Base-by-base conservation (phyloP, 64 coral and sea anemone genomes). In the Dendronephthya gigantea region DNA sequence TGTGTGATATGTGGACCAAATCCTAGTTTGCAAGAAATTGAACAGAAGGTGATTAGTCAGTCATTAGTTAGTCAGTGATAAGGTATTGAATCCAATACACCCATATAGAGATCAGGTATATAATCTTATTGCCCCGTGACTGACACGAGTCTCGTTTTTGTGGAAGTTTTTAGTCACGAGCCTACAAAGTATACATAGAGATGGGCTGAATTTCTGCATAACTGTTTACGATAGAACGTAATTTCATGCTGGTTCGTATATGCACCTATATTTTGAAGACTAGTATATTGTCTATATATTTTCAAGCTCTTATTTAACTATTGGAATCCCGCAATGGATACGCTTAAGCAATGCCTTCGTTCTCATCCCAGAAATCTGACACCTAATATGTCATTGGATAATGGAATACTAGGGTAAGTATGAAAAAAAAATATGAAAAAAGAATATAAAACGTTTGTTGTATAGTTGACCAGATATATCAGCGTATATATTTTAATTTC, bases 1-100 rank as follows among this genome's bases (percentile, higher is more conserved):
- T 98, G 94, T 90, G 92, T 98, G 2, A 98, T 98, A 36, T 98
- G 94, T 91, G 94, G 94, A n/a, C 94, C 94, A 15, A 68, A 23
- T 10, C 94, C 94, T 50, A 83, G 92, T 23, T 87, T 98, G n/a
- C 86, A 98, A 43, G 94, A 93, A 33, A 89, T 93, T 4, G 91
- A 98, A 50, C 83, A 84, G 1, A 91, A 98, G 92, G 94, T 98
- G 27, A n/a, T 49, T 48, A 47, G 23, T 22, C 17, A 16, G 35
- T 83, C 19, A n/a, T 7, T 56, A 56, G 6, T 7, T 23, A 62
- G 55, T 62, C 55, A 6, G 25, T 5, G 55, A 62, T 62, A n/a
- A 15, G 55, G 4, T 62, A 5, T 23, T 62, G 55, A 62, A 23
- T 62, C 25, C 19, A n/a, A n/a, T n/a, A n/a, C n/a, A n/a, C n/a